Percentiles rank a stretch among this genome's conserved stretches.
phyloP scores from a whole-genome alignment of 2,113 vertebrate species.

The Pseudopipra pipra region DNA sequence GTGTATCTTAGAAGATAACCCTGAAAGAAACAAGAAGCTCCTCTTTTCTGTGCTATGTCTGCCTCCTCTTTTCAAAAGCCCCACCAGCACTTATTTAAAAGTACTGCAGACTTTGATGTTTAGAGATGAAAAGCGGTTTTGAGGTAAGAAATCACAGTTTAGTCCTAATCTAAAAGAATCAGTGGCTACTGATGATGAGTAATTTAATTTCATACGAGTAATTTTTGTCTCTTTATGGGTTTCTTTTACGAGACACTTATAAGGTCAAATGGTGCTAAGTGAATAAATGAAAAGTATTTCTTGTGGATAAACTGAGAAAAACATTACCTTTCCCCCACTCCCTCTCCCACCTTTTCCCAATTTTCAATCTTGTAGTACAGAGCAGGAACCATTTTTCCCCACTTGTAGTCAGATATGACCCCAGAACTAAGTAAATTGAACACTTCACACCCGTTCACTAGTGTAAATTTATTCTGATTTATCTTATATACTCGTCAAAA shows the following conservation, averaged over 20 bases:
- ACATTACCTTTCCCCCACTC: background rate
- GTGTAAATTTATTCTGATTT: constrained; percentile 70
- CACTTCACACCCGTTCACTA: background rate
- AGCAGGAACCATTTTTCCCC: background rate
- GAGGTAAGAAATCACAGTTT: constrained; percentile 48
- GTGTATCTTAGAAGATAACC: constrained; percentile 22
- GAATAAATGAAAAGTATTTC: background rate
- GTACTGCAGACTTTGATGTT: constrained; percentile 39
- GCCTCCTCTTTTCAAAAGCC: constrained; percentile 7
- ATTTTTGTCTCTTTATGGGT: constrained; percentile 40
- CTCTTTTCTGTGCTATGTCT: background rate
- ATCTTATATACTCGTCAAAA: constrained; percentile 64
- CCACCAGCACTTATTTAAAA: constrained; percentile 13
- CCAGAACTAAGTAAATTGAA: background rate
- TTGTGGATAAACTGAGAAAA: background rate
- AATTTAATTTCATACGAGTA: background rate
- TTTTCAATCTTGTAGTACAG: background rate
- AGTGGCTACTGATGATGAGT: constrained; percentile 41
- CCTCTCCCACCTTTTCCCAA: background rate
- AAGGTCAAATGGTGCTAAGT: constrained; percentile 14
- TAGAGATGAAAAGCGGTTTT: constrained; percentile 56
- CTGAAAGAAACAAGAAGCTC: constrained; percentile 6
- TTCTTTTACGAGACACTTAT: background rate
- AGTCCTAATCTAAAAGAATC: constrained; percentile 35
- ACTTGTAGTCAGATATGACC: background rate